Percentiles rank a stretch among this genome's conserved stretches.
Evolutionary conservation across 2,113 vertebrate genomes (phyloP).

Genomic region (Gobio gobio): DNA sequence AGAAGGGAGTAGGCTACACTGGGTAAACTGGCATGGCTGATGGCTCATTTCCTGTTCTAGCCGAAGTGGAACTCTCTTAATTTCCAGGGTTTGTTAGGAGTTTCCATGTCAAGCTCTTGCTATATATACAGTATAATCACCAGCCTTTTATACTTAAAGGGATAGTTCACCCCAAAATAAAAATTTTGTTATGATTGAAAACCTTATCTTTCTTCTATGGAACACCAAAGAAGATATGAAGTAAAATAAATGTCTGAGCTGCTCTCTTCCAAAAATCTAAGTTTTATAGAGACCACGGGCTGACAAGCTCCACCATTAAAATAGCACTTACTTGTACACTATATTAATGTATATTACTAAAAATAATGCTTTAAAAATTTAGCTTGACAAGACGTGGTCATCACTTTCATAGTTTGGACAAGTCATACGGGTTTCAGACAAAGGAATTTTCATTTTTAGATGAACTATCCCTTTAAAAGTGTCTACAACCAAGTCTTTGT

Average conservation of each 20-base stretch:
- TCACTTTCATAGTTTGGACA: no score
- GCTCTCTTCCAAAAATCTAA: background rate
- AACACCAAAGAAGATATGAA: background rate
- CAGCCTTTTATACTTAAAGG: conserved; percentile 39
- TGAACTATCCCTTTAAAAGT: background rate
- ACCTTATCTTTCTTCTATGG: background rate
- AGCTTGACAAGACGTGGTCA: background rate
- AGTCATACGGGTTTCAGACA: background rate
- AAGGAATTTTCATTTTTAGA: background rate
- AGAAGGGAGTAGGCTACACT: background rate
- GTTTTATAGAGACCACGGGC: background rate
- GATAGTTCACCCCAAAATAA: background rate
- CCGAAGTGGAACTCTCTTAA: conserved; percentile 37
- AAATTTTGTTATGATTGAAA: background rate
- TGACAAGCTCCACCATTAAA: background rate
- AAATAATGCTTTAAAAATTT: background rate
- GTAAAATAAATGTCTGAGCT: background rate
- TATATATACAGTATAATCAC: conserved; percentile 48
- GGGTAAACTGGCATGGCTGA: conserved; percentile 31
- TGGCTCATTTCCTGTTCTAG: conserved; percentile 58
- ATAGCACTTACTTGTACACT: background rate
- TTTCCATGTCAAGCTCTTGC: conserved; percentile 59
- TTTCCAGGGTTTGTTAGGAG: conserved; percentile 65
- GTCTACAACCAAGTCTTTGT: background rate
- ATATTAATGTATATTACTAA: background rate